Evolutionary conservation across 2,113 vertebrate species (phyloP), one percentile per base, ranked within the genome.

Genomic region (Eulemur rufifrons): DNA sequence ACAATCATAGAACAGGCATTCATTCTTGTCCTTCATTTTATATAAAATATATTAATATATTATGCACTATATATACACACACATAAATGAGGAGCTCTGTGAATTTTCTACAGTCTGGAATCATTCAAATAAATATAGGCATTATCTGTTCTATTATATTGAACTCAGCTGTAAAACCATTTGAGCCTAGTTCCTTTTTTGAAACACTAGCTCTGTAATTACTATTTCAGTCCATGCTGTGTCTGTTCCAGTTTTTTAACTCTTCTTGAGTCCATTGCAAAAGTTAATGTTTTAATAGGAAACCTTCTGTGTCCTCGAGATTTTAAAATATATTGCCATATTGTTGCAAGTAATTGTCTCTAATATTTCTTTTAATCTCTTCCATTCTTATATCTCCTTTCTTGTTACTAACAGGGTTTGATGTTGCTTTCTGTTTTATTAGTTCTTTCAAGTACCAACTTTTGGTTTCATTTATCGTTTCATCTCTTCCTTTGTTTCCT

Each of bases 391-490:
- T 56, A 54, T 39, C 73, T 66, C 59, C 15, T 77, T 95, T 83
- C 84, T 95, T 89, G 9, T 89, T 52, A 34, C 68, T 78, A 56
- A 94, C 29, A 68, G 8, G 11, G 27, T 52, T 32, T 59, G 64
- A 50, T 45, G 34, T 74, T 73, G 29, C 54, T 81, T 86, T 73
- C 25, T 92, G 15, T 73, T 92, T 76, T 71, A 56, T 90, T 73
- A 42, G 39, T 42, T 27, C 56, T 88, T 87, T 95, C 69, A 81
- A 88, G 85, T 82, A 66, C 63, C 64, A 93, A 84, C 81, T 87
- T 96, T 74, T 94, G 76, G 85, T 94, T 91, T 56, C 81, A 27
- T 92, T 94, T 93, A 95, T 90, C 68, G 80, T 95, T 94, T 92
- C 91, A 86, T 66, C 89, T 80, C 80, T 77, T 50, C 39, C 25